Evolutionary conservation across 1,140 invertebrate genomes (phyloP).

Genomic region (Colletes gigas): DNA sequence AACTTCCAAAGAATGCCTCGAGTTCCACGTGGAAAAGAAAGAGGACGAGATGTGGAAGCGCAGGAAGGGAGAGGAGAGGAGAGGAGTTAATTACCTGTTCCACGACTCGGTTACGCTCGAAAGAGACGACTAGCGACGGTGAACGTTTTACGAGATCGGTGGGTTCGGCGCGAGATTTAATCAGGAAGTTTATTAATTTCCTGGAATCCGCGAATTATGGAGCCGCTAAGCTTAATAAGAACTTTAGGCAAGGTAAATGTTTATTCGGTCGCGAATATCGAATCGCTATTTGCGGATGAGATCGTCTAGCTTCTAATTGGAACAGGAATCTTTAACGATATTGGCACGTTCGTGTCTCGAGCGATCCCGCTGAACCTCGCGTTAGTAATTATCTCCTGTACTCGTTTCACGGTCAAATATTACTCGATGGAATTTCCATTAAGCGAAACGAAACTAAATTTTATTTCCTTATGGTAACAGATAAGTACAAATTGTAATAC

Average conservation of each 20-base stretch:
- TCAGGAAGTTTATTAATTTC: slow-evolving; percentile 44
- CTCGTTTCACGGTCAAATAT: not conserved
- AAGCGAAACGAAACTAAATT: too few species aligned
- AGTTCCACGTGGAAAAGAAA: not conserved
- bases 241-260: slow-evolving; percentile 6
- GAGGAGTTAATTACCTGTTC: slow-evolving; percentile 30
- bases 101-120: not conserved
- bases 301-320: slow-evolving; percentile 8
- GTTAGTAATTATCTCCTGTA: too few species aligned
- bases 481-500: too few species aligned
- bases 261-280: not conserved
- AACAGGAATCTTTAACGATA: not conserved
- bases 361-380: not conserved
- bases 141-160: not conserved
- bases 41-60: not conserved
- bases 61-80: not conserved
- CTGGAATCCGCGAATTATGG: slow-evolving; percentile 8
- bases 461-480: too few species aligned
- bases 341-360: not conserved
- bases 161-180: slow-evolving; percentile 11
- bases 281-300: not conserved
- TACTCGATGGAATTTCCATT: too few species aligned
- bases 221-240: not conserved
- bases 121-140: not conserved
- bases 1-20: not conserved